phyloP scores from a whole-genome alignment of 1,140 invertebrate species.

The Temnothorax nylanderi region DNA sequence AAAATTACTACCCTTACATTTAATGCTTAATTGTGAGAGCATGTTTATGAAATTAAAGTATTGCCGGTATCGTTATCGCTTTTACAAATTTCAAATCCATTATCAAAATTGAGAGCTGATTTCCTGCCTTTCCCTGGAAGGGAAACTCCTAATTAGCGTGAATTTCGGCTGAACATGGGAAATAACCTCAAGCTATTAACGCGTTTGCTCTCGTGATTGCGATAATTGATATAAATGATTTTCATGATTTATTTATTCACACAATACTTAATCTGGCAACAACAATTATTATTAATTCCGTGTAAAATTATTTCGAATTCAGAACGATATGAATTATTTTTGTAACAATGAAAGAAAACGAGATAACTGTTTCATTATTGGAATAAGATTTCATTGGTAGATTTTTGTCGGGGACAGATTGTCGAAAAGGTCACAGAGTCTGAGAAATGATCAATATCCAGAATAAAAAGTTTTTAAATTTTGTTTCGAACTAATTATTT shows the following conservation, averaged over 20 bases:
- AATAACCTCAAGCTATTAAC: conserved; percentile 44
- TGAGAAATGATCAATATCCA: background rate
- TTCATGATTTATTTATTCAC: background rate
- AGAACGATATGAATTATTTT: background rate
- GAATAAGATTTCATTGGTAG: background rate
- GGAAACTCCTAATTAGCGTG: conserved; percentile 37
- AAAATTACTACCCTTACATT: background rate
- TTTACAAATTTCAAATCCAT: conserved; percentile 30
- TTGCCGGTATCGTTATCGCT: background rate
- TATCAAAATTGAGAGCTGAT: conserved; percentile 55
- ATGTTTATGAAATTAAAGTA: background rate
- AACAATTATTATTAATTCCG: background rate
- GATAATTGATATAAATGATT: conserved; percentile 33
- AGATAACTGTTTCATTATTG: background rate
- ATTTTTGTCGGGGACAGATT: background rate
- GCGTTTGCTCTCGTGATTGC: conserved; percentile 27
- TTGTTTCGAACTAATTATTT: background rate
- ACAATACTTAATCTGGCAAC: background rate
- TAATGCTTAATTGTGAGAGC: background rate
- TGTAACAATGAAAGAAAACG: background rate
- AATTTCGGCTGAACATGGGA: conserved; percentile 31
- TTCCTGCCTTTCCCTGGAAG: conserved; percentile 1
- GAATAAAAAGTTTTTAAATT: background rate
- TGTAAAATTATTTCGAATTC: background rate
- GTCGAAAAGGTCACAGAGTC: background rate